A percentile compares a stretch with the other conserved stretches of the same genome.
phyloP scores from a whole-genome alignment of 2,113 vertebrate species.

The Hippopotamus amphibius region DNA sequence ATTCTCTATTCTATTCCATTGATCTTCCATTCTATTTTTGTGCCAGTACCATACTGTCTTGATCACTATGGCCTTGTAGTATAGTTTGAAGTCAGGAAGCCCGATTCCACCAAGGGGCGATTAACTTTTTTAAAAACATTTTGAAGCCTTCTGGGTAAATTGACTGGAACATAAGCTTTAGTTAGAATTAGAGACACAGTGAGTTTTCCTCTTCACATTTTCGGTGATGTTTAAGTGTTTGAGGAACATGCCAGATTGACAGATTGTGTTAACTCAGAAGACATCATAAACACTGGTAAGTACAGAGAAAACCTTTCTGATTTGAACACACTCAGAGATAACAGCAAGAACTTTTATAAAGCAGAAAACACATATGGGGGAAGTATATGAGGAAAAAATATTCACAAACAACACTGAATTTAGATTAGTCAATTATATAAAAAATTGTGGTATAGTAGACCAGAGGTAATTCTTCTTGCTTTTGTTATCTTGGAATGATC shows the following conservation, averaged over 20 bases:
- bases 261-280: constrained; percentile 51
- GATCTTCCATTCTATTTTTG: too few relatives aligned
- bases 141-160: constrained; percentile 43
- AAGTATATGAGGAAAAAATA: neutral
- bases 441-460: neutral
- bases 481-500: constrained; percentile 20
- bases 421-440: neutral
- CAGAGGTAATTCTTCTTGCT: neutral
- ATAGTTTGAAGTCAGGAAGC: too few relatives aligned
- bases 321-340: neutral
- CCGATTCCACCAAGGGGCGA: neutral
- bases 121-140: constrained; percentile 57
- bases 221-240: constrained; percentile 54
- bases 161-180: constrained; percentile 28
- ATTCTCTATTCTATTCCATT: too few relatives aligned
- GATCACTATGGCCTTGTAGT: too few relatives aligned
- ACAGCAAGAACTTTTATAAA: neutral
- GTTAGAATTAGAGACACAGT: constrained; percentile 14
- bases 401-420: neutral
- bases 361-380: neutral
- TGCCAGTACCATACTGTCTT: too few relatives aligned
- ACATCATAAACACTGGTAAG: neutral
- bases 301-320: constrained; percentile 22
- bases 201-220: constrained; percentile 42
- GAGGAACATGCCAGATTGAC: constrained; percentile 16